A percentile compares a stretch with the other conserved stretches of the same genome.
Conservation (phyloP, 2,797 vertebrate species). For the Cossypha caffra region DNA sequence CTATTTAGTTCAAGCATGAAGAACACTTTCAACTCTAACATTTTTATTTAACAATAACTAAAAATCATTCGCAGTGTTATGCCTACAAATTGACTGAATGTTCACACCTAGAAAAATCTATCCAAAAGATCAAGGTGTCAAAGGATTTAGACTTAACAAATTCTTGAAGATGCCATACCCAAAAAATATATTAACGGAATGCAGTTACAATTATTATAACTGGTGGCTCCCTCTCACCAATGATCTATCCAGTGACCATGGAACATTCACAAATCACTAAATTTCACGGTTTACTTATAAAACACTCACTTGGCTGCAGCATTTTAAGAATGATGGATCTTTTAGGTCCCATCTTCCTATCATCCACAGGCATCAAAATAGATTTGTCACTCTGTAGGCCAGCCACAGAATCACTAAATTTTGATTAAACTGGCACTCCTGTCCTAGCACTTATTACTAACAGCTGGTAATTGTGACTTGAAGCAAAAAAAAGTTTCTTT, state of each 20-base stretch:
- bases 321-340: background rate
- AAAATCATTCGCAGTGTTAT: background rate
- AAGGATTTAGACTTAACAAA: background rate
- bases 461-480: background rate
- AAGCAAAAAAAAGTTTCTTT: background rate
- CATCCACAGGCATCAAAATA: background rate
- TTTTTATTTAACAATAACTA: background rate
- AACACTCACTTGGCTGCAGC: background rate
- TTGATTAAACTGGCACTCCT: background rate
- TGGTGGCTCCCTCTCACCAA: background rate
- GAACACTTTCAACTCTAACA: background rate
- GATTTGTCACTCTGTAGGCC: background rate
- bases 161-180: background rate
- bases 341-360: background rate
- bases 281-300: background rate
- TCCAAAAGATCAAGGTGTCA: background rate
- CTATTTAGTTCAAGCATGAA: background rate
- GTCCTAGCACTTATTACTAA: background rate
- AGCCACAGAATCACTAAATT: background rate
- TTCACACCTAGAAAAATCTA: background rate
- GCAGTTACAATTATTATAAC: background rate
- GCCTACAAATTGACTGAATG: background rate
- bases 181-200: background rate
- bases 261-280: background rate
- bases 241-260: background rate